These are phyloP conservation scores for Urocitellus parryii DNA, from an alignment of 2,113 vertebrate genomes.

Conservation along the genomic window DNA sequence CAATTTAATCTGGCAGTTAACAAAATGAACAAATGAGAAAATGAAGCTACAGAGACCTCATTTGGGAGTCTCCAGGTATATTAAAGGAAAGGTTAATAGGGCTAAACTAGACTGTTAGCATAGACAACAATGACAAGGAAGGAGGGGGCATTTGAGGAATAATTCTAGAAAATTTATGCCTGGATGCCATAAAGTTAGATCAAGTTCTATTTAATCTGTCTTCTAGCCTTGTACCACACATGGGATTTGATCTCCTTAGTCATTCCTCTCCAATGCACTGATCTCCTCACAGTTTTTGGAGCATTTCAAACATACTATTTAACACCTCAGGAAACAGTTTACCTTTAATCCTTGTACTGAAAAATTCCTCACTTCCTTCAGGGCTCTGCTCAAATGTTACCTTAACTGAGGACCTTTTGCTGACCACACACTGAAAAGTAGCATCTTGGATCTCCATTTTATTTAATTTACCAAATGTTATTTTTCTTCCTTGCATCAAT, in stretches of 20 bases:
- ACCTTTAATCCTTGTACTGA: neutral
- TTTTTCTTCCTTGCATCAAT: conserved; percentile 35
- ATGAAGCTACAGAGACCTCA: neutral
- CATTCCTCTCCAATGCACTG: neutral
- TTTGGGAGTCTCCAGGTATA: neutral
- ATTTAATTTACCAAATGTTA: neutral
- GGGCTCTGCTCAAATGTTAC: neutral
- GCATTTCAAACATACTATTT: neutral
- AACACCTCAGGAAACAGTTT: neutral
- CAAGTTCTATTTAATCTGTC: neutral
- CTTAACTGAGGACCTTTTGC: neutral
- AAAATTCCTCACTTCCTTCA: neutral
- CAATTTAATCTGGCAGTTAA: neutral
- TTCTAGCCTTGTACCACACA: neutral
- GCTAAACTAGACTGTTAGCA: neutral
- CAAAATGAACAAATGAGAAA: conserved; percentile 25
- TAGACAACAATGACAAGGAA: neutral
- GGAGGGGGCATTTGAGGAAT: neutral
- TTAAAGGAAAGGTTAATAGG: neutral
- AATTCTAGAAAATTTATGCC: neutral
- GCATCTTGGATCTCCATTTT: neutral
- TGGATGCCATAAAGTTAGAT: neutral
- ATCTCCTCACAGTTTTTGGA: neutral
- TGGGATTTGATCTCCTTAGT: neutral
- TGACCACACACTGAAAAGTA: neutral